Percentiles rank a stretch among this genome's conserved stretches.
Conservation (phyloP, 37 sponge, comb jelly and placozoan species). For the Eunapius fragilis region DNA sequence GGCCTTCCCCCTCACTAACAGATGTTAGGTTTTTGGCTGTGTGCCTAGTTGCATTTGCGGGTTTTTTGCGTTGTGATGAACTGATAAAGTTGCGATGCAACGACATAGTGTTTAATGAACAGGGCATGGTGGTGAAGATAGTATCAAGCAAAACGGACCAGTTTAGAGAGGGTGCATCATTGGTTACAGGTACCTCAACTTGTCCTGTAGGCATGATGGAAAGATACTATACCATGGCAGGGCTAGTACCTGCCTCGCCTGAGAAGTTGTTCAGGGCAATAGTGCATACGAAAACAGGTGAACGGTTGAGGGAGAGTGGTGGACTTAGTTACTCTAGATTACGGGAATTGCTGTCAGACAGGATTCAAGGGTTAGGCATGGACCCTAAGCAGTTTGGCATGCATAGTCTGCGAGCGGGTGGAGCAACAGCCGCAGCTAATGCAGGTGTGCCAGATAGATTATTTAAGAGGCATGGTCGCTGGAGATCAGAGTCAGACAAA, state of each 20-base stretch:
- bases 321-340: constrained; percentile 25
- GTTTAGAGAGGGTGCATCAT: constrained; percentile 9
- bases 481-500: not conserved
- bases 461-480: constrained; percentile 4
- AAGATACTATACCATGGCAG: constrained; percentile 3
- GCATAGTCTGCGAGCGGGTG: constrained; percentile 41
- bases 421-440: constrained; percentile 44
- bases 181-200: constrained; percentile 11
- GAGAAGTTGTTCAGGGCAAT: constrained; percentile 12
- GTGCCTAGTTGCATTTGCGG: constrained; percentile 16
- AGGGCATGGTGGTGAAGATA: not conserved
- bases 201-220: constrained; percentile 43
- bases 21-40: not conserved
- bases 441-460: constrained; percentile 29
- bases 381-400: constrained; percentile 6
- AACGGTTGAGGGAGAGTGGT: constrained; percentile 1
- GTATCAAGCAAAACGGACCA: constrained; percentile 46
- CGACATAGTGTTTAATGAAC: constrained; percentile 5
- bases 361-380: not conserved
- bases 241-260: not conserved
- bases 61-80: constrained; percentile 19
- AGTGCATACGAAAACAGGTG: constrained; percentile 7
- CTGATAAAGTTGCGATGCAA: not conserved
- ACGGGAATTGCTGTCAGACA: constrained; percentile 9
- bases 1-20: not conserved